These are phyloP conservation scores for Trachops cirrhosus DNA, from an alignment of 2,797 vertebrate species.

Conservation along the genomic window DNA sequence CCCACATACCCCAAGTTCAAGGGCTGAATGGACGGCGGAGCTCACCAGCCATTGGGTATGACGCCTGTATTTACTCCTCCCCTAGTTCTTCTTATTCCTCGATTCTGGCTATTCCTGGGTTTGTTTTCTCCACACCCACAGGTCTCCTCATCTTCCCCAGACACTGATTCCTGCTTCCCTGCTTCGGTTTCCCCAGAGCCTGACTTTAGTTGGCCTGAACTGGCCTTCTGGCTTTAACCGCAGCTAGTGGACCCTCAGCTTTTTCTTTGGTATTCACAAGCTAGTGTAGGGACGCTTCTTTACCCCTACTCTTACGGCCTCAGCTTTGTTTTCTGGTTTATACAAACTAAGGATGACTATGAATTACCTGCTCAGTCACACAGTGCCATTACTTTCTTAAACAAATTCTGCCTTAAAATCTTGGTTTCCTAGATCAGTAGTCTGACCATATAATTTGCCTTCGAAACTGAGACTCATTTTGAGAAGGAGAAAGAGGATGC, in stretches of 20 bases:
- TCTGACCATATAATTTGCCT: background rate
- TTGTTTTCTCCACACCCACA: background rate
- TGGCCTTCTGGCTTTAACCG: background rate
- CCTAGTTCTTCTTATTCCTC: background rate
- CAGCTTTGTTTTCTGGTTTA: constrained; percentile 27
- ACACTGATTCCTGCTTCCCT: background rate
- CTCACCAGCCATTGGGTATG: background rate
- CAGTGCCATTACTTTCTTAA: background rate
- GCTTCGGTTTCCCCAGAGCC: background rate
- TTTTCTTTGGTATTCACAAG: background rate
- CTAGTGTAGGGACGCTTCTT: background rate
- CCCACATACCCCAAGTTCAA: background rate
- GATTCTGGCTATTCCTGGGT: background rate
- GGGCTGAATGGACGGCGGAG: background rate
- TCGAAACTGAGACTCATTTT: background rate
- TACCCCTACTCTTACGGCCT: background rate
- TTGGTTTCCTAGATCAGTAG: background rate
- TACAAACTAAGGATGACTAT: background rate
- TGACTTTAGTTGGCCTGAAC: background rate
- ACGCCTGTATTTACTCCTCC: background rate
- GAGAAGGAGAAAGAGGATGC: background rate
- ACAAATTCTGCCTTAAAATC: background rate
- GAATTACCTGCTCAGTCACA: background rate
- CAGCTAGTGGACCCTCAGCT: background rate
- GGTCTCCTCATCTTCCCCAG: background rate